Evolutionary conservation across 2,113 vertebrate species (phyloP), one percentile per base, ranked within the genome.

Genomic region (Anguilla rostrata): DNA sequence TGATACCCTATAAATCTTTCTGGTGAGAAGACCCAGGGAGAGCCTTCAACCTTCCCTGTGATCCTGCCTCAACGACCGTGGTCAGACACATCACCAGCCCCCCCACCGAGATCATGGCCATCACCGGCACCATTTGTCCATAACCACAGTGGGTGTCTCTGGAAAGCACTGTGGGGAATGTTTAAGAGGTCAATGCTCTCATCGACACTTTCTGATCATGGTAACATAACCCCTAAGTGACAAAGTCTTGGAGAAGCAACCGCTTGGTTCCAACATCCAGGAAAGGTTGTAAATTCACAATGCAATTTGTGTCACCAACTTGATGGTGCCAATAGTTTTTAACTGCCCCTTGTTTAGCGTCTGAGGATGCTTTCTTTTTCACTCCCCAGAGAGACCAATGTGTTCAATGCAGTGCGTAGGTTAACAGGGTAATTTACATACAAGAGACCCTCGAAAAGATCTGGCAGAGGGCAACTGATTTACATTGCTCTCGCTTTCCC

Each of bases 151-250:
- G 49, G 26, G 78, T 0, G 11, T 18, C 49, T 78, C 75, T 26
- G 49, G 84, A 15, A 43, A 20, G 34, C 53, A 79, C 84, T 40
- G 75, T 57, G 49, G 49, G 49, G 39, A 16, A 79, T n/a, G 20
- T 43, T 60, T 46, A 40, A 39, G 39, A 53, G 84, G 84, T 85
- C 84, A 57, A 34, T 53, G 34, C 49, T 71, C 39, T 26, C 46
- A 22, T 49, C 4, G 22, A 26, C 11, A 57, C 84, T 81, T 53
- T 60, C 49, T n/a, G 18, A 56, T n/a, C 29, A 41, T 26, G 6
- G 49, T 39, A 41, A 46, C 78, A 29, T 39, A 40, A 81, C 46
- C 49, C 80, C 84, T 7, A 8, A 56, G 34, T 57, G 78, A 83
- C 82, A 34, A 18, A 29, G 56, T 60, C 78, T 5, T 29, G 15